Evolutionary conservation across 2,797 vertebrate genomes (phyloP).

Genomic region (Odontamblyopus lacepedii): DNA sequence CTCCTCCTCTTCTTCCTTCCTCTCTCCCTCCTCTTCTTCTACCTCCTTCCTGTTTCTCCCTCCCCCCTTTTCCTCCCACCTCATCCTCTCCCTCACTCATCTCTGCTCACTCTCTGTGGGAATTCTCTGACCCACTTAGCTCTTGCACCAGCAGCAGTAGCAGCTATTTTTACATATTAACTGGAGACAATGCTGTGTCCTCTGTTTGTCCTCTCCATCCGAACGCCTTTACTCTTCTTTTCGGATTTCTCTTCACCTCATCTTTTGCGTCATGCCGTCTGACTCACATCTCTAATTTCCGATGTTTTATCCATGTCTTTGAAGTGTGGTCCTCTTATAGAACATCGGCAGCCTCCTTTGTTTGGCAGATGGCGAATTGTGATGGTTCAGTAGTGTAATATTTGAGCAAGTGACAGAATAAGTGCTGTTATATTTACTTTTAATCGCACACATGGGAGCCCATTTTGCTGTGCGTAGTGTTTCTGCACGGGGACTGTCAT

Average conservation of each 20-base stretch:
- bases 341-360: slow-evolving; percentile 11
- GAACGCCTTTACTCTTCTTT: slow-evolving; percentile 23
- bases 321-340: slow-evolving; percentile 18
- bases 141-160: slow-evolving; percentile 63
- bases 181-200: slow-evolving; percentile 74
- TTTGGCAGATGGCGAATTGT: slow-evolving; percentile 13
- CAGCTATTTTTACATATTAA: slow-evolving; percentile 82
- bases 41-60: slow-evolving; percentile 21
- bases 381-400: slow-evolving; percentile 13
- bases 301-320: slow-evolving; percentile 20
- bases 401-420: neutral
- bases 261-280: slow-evolving; percentile 18
- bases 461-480: neutral
- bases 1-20: slow-evolving; percentile 35
- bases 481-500: slow-evolving; percentile 1
- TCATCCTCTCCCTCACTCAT: slow-evolving; percentile 13
- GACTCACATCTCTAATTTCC: slow-evolving; percentile 5
- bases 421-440: slow-evolving; percentile 2
- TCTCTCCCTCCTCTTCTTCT: slow-evolving; percentile 24
- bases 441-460: slow-evolving; percentile 3
- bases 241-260: slow-evolving; percentile 41
- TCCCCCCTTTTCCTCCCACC: slow-evolving; percentile 30
- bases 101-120: slow-evolving; percentile 59
- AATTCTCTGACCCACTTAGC: slow-evolving; percentile 83
- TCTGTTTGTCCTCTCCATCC: slow-evolving; percentile 64